phyloP scores from a whole-genome alignment of 2,888 invertebrate genomes.

The Campaea margaritaria region DNA sequence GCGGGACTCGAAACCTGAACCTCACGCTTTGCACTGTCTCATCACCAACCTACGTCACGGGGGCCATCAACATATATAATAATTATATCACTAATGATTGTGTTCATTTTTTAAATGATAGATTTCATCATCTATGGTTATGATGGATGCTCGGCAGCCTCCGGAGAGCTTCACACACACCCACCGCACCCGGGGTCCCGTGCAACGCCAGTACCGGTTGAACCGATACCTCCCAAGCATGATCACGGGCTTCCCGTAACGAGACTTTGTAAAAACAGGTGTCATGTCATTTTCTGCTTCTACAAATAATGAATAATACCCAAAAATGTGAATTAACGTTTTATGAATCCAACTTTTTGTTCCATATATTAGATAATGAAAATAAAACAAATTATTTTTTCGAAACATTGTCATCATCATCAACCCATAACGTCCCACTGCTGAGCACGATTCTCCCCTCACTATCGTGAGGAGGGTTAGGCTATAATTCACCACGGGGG shows the following conservation, averaged over 20 bases:
- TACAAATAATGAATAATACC: neutral
- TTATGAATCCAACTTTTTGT: too few relatives aligned
- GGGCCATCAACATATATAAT: too few relatives aligned
- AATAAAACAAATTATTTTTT: too few relatives aligned
- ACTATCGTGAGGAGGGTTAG: too few relatives aligned
- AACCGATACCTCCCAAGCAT: conserved; percentile 40
- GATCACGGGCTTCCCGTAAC: conserved; percentile 43
- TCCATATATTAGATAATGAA: too few relatives aligned
- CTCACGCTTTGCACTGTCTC: too few relatives aligned
- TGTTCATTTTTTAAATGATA: neutral
- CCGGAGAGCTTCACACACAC: conserved; percentile 41
- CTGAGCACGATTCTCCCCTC: too few relatives aligned
- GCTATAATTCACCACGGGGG: too few relatives aligned
- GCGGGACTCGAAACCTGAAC: too few relatives aligned
- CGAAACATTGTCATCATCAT: too few relatives aligned
- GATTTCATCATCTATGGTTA: conserved; percentile 6
- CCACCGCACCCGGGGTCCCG: conserved; percentile 45
- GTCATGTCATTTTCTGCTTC: neutral
- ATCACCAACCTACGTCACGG: too few relatives aligned
- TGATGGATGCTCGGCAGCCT: conserved; percentile 41
- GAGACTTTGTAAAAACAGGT: conserved; percentile 35
- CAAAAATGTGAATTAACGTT: neutral
- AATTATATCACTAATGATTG: neutral
- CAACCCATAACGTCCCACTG: too few relatives aligned
- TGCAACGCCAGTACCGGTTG: conserved; percentile 38